Base-by-base conservation (phyloP, 2,113 vertebrate species). In the Scytalopus superciliaris region DNA sequence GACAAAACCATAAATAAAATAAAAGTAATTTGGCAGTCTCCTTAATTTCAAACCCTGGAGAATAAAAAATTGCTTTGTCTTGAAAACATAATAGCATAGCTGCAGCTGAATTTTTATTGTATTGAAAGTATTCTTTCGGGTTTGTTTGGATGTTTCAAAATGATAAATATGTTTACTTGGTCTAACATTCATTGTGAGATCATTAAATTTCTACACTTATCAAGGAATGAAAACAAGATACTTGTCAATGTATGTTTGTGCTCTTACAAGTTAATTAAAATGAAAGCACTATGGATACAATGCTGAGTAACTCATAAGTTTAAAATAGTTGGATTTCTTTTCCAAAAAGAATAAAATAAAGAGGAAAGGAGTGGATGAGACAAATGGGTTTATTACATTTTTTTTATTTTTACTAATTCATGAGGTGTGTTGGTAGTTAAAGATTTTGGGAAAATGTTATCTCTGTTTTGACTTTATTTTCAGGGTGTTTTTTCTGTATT, bases 251-350 rank as follows among this genome's bases (percentile, higher is more conserved):
- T 6, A 12, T 45, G 7, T 50, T 76, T 72, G 15, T 68, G 18
- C 3, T 63, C 13, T 60, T 52, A 30, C 2, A 40, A 7, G 10
- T 45, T 57, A 73, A 60, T 50, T 85, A 67, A 31, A 39, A 42
- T 21, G 15, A 90, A 79, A 59, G 0, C 3, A 52, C 40, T 39
- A 59, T 42, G 76, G 23, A 76, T 37, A 50, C 0, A 0, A 39
- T 55, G 9, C 6, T 76, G 27, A 72, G 49, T 15, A 74, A n/a
- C 44, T 57, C 14, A 45, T 2, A 64, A 63, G 6, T 85, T 73
- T 70, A 45, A 31, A 89, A 82, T 40, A 73, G 1, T 44, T 7
- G 8, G 3, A 0, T 3, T 74, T 84, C 40, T 90, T 68, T 52
- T 11, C 3, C 17, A n/a, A 64, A 83, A 83, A 3, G 4, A 40